Percentiles rank a stretch among this genome's conserved stretches.
Evolutionary conservation across 1,140 invertebrate species (phyloP).

Genomic region (Neuroterus valhalla): DNA sequence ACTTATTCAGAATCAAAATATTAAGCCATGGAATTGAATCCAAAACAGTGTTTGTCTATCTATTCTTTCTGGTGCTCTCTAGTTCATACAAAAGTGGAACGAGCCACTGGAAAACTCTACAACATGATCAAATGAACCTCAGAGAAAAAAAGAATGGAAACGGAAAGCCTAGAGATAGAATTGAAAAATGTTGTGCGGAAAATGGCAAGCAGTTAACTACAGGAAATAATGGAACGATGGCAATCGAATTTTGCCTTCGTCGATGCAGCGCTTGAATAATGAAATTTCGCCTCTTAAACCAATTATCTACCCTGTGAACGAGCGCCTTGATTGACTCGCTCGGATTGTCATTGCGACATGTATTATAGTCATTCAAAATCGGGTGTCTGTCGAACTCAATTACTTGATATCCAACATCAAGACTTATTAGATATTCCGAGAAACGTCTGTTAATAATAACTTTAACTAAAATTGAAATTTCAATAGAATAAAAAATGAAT

Average conservation of each 20-base stretch:
- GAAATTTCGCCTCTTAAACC: constrained; percentile 44
- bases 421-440: no score
- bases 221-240: constrained; percentile 45
- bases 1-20: no score
- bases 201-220: constrained; percentile 43
- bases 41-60: no score
- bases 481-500: no score
- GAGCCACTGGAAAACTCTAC: no score
- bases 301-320: constrained; percentile 53
- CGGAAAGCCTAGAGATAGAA: background rate
- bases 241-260: constrained; percentile 41
- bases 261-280: constrained; percentile 30
- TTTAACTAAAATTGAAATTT: no score
- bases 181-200: constrained; percentile 4
- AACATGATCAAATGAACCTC: background rate
- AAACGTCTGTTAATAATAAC: no score
- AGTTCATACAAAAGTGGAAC: no score
- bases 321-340: constrained; percentile 25
- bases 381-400: background rate
- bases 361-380: constrained; percentile 27
- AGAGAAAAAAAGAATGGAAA: background rate
- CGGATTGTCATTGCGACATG: constrained; percentile 13
- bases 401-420: background rate
- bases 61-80: no score
- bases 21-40: no score